phyloP scores from a whole-genome alignment of 2,888 invertebrate genomes.

The Drosophila kokeensis region DNA sequence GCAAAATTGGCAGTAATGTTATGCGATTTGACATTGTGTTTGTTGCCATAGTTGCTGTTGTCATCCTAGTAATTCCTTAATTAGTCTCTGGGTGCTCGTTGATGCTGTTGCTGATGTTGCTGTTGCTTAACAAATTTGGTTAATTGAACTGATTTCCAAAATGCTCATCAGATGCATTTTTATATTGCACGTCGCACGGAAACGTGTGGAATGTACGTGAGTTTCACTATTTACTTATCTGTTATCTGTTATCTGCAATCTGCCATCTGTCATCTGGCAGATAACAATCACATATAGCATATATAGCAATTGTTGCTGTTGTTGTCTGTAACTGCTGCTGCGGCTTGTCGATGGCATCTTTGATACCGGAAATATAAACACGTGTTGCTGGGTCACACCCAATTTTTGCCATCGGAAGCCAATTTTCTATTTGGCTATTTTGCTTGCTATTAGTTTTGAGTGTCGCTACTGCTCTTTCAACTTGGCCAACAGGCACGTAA shows the following conservation, averaged over 20 bases:
- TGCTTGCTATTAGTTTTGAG: background rate
- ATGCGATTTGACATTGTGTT: constrained; percentile 18
- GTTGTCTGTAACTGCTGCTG: background rate
- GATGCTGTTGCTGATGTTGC: constrained; percentile 26
- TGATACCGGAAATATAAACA: constrained; percentile 54
- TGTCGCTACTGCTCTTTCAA: background rate
- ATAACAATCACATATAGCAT: constrained; percentile 44
- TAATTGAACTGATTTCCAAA: constrained; percentile 78
- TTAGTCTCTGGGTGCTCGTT: constrained; percentile 28
- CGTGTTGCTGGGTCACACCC: constrained; percentile 57
- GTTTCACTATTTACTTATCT: constrained; percentile 62
- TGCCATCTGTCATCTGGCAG: constrained; percentile 23
- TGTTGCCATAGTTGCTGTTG: constrained; percentile 29
- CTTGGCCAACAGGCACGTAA: constrained; percentile 57
- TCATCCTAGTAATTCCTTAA: constrained; percentile 44
- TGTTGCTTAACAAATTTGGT: constrained; percentile 61
- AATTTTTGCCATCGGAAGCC: constrained; percentile 37
- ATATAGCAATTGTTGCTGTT: constrained; percentile 1
- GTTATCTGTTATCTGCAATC: constrained; percentile 34
- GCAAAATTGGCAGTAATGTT: constrained; percentile 41
- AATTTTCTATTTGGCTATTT: constrained; percentile 15
- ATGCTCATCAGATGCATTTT: constrained; percentile 65
- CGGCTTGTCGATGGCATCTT: constrained; percentile 41
- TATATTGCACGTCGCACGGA: constrained; percentile 73
- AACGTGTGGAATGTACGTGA: constrained; percentile 66